Evolutionary conservation across 2,797 vertebrate genomes (phyloP).

Genomic region (Leptodactylus fallax): DNA sequence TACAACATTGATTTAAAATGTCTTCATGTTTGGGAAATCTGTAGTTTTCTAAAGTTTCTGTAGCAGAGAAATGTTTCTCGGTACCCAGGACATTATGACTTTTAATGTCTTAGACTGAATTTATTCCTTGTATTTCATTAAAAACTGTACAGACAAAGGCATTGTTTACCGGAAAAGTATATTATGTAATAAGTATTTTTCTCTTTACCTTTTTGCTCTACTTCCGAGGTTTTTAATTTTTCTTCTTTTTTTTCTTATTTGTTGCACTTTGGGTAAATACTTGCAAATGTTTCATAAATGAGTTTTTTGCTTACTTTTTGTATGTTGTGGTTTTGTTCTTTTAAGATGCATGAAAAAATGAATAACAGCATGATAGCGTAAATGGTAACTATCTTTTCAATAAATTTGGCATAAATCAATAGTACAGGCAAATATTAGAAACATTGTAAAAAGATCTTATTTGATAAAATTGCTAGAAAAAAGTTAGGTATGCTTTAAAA

Average conservation of each 20-base stretch:
- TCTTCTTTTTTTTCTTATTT: neutral
- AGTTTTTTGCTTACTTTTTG: neutral
- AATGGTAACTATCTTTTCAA: no score
- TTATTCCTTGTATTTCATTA: neutral
- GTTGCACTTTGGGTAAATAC: conserved; percentile 21
- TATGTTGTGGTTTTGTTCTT: neutral
- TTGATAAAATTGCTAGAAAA: neutral
- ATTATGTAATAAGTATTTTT: neutral
- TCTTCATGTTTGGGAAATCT: neutral
- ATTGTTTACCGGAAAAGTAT: conserved; percentile 12
- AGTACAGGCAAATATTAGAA: no score
- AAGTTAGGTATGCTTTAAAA: neutral
- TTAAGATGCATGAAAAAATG: neutral
- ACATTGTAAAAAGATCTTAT: no score
- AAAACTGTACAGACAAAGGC: neutral
- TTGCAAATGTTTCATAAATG: conserved; percentile 8
- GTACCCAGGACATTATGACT: neutral
- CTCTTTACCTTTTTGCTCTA: neutral
- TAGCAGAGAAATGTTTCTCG: neutral
- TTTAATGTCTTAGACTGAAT: neutral
- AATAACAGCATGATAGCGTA: neutral
- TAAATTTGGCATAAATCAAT: no score
- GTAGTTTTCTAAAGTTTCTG: neutral
- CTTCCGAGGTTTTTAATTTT: neutral
- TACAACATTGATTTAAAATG: neutral